phyloP scores from a whole-genome alignment of 2,888 invertebrate genomes.

The Dasypolia templi region DNA sequence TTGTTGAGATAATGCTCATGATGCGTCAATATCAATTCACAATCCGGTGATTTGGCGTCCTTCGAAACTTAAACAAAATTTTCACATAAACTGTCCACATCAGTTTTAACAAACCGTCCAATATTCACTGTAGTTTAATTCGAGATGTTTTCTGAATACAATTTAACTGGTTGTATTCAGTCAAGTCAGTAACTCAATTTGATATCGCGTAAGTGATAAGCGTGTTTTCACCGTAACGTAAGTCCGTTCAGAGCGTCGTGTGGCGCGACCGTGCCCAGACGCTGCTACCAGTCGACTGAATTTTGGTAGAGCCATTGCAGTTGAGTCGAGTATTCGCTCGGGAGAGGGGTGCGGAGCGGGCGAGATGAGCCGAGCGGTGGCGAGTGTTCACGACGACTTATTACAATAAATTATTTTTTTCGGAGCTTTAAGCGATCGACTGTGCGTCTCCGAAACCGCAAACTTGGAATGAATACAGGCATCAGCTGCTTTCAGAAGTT shows the following conservation, averaged over 20 bases:
- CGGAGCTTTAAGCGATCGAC: constrained; percentile 86
- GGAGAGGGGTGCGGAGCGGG: constrained; percentile 81
- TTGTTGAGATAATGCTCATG: constrained; percentile 79
- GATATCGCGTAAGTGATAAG: constrained; percentile 82
- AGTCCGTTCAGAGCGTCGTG: constrained; percentile 84
- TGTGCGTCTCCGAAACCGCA: constrained; percentile 80
- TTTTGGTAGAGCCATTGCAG: constrained; percentile 86
- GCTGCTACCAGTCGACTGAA: constrained; percentile 88
- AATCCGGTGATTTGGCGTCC: constrained; percentile 67
- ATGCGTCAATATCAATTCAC: constrained; percentile 74
- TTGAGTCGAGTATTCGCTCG: constrained; percentile 85
- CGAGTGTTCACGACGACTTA: constrained; percentile 89
- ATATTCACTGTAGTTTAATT: constrained; percentile 53
- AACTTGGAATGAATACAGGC: constrained; percentile 83
- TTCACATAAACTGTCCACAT: constrained; percentile 81
- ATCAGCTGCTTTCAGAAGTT: constrained; percentile 75
- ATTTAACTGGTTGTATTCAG: constrained; percentile 54
- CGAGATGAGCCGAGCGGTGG: constrained; percentile 87
- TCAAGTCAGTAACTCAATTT: constrained; percentile 73
- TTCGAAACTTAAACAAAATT: constrained; percentile 69
- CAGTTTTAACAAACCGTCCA: constrained; percentile 57
- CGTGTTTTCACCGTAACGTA: constrained; percentile 86
- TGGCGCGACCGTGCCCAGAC: constrained; percentile 88
- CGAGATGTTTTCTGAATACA: constrained; percentile 42
- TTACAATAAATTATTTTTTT: constrained; percentile 90